Conservation (phyloP, 1,140 invertebrate genomes). For the Solenopsis fugax region DNA sequence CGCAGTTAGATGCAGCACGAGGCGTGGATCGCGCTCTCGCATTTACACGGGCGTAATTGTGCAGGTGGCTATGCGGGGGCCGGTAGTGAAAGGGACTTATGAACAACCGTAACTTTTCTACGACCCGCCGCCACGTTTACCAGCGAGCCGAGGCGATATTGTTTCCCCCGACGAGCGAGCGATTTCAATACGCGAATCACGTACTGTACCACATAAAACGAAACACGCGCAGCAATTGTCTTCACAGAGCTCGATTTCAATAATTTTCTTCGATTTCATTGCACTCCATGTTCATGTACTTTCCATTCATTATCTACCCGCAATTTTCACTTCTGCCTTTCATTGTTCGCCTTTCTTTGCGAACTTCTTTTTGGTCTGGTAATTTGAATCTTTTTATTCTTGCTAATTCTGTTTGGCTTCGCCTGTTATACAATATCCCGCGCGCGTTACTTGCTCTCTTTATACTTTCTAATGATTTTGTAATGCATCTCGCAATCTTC, state of each 20-base stretch:
- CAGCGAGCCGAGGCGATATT: constrained; percentile 23
- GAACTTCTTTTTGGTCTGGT: not conserved
- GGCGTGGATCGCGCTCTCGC: constrained; percentile 29
- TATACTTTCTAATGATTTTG: constrained; percentile 29
- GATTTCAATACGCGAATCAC: constrained; percentile 30
- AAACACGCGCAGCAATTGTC: not conserved
- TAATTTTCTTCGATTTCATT: not conserved
- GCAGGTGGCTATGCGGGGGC: constrained; percentile 68
- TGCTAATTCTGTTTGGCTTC: not conserved
- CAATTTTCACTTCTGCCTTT: not conserved
- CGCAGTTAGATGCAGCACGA: not conserved
- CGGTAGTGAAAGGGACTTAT: constrained; percentile 79
- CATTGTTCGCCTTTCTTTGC: not conserved
- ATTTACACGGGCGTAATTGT: constrained; percentile 45
- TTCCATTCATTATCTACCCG: not conserved
- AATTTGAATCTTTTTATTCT: constrained; percentile 1
- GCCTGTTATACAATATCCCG: constrained; percentile 3
- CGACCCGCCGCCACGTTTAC: not conserved
- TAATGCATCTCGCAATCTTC: constrained; percentile 20
- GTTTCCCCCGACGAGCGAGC: constrained; percentile 7
- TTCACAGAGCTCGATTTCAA: not conserved
- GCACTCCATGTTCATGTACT: not conserved
- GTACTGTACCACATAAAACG: too few relatives aligned
- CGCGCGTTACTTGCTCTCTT: not conserved
- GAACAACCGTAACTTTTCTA: constrained; percentile 64